Evolutionary conservation across 2,888 invertebrate species (phyloP), one percentile per base, ranked within the genome.

Genomic region (Athalia circularis): DNA sequence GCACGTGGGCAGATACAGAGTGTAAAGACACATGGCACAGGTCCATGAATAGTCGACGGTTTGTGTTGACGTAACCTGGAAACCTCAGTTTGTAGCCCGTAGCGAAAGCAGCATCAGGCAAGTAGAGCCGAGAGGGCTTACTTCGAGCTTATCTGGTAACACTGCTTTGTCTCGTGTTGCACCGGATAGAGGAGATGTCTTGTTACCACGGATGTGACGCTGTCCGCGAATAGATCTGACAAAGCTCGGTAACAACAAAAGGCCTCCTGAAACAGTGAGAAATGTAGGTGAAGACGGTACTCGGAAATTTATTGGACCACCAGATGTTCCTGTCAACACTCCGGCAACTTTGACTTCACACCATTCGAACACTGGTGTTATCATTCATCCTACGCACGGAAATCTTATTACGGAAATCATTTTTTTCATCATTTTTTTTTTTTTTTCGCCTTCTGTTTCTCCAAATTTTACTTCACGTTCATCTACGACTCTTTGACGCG

Each of bases 1-100:
- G 6, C 52, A n/a, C 68, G 9, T 29, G 68, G 9, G 9, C 29
- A 11, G n/a, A 54, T 15, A 48, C 29, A 50, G 68, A 43, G 61
- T 61, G 13, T 7, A 15, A 15, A 13, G 7, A 7, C 7, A 15
- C 13, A 52, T 52, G 50, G 68, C 52, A 11, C 6, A 68, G 52
- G 54, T 54, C 43, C 9, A 68, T 68, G 68, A 68, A 68, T 68
- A 52, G 29, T 29, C 29, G 15, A 15, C 15, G 68, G 15, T 54
- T 9, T 54, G 68, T 68, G 68, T 68, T 68, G 68, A 68, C 68
- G 52, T 68, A 68, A 54, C 68, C 68, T 68, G 29, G 54, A 68
- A 68, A 68, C 68, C 52, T 5, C 15, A 13, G 48, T 45, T 8
- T 68, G 52, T 54, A 68, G 29, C 68, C 52, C 50, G 54, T 54